Conservation (phyloP, 2,797 vertebrate species). For the Squalus acanthias region DNA sequence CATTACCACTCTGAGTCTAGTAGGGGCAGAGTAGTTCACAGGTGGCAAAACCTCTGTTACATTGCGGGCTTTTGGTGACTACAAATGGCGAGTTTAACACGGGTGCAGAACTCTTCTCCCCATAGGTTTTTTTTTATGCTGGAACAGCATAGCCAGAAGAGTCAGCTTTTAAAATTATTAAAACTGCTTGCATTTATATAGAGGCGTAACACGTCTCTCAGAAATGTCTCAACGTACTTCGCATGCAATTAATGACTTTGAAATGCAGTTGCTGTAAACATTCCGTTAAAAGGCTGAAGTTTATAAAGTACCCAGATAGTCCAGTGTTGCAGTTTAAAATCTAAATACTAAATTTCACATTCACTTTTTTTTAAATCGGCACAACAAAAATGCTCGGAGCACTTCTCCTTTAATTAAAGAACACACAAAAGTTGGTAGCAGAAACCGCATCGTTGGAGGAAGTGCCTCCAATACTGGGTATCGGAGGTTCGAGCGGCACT, state of each 20-base stretch:
- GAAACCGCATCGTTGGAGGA: not conserved
- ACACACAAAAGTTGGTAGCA: not conserved
- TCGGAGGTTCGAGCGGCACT: not conserved
- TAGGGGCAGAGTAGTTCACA: not conserved
- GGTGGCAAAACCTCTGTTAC: not conserved
- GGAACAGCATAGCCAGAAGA: not conserved
- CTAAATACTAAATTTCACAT: not conserved
- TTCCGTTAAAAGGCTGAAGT: not conserved
- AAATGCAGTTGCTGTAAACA: not conserved
- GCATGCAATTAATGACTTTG: not conserved
- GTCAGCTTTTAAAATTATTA: not conserved
- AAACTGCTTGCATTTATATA: not conserved
- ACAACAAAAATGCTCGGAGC: not conserved
- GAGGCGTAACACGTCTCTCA: not conserved
- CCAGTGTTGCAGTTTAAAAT: not conserved
- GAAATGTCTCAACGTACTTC: not conserved
- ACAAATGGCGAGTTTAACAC: not conserved
- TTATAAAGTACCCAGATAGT: not conserved
- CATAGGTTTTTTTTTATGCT: not conserved
- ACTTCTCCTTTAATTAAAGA: not conserved
- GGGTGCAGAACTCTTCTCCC: not conserved
- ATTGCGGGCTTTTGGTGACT: not conserved
- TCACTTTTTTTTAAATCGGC: not conserved
- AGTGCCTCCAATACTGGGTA: too few species aligned
- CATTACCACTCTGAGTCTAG: not conserved